Base-by-base conservation (phyloP, 2,888 invertebrate species). In the Emesis russula region DNA sequence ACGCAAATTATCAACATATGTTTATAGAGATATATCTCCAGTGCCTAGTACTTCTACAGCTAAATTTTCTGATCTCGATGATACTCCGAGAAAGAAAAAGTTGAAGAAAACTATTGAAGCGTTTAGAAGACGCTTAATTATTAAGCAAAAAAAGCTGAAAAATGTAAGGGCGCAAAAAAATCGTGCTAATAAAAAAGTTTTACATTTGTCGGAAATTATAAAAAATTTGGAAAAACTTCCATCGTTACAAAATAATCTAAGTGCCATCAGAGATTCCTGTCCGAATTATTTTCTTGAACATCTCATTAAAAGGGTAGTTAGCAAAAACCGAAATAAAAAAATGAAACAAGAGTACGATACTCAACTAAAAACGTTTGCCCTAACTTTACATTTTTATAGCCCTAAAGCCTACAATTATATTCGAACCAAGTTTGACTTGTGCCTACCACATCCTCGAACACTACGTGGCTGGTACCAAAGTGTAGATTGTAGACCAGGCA, bases 401-500 rank as follows among this genome's bases (percentile, higher is more conserved):
- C 18, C 58, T 3, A 58, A 18, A 7, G 18, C 58, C 18, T n/a
- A 58, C 15, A 18, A 4, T 58, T 58, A 18, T 58, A 41, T 41
- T 2, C 7, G 3, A n/a, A 18, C 18, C 58, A 58, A 58, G 58
- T 15, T 58, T n/a, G 15, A 58, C 58, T n/a, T 58, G 18, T 58
- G 58, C 58, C 58, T 58, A 58, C 58, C 58, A 58, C 58, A 58
- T 58, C 15, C 58, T 58, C 6, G 58, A 18, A 41, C 41, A 41
- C 44, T 48, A 41, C 15, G 80, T 41, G n/a, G 48, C 18, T 80
- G 70, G 71, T 80, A 80, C 25, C 48, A 71, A 70, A 70, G 70
- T 31, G 71, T 80, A 38, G 48, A 80, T 25, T 80, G 80, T 80
- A 48, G 25, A 41, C 80, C 80, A 80, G 80, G 80, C 6, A 44